phyloP scores from a whole-genome alignment of 1,140 invertebrate genomes.

The Achatina immaculata region DNA sequence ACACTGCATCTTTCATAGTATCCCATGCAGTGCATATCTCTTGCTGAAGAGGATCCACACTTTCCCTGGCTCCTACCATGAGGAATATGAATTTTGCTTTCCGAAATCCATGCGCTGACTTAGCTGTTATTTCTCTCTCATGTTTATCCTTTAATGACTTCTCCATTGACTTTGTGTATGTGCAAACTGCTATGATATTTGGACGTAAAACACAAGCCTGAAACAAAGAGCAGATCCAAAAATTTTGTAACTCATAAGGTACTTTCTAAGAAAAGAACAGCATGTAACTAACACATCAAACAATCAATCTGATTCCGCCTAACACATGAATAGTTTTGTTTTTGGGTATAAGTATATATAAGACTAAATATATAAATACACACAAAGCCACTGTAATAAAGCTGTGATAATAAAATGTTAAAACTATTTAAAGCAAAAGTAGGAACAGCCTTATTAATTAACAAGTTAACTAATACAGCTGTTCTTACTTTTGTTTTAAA shows the following conservation, averaged over 20 bases:
- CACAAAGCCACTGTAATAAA: too few species aligned
- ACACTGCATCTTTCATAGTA: constrained; percentile 10
- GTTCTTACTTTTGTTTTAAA: too few species aligned
- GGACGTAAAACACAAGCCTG: constrained; percentile 25
- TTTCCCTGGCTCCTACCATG: neutral
- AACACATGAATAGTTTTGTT: too few species aligned
- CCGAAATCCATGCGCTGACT: neutral
- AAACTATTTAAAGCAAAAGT: too few species aligned
- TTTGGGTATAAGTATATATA: too few species aligned
- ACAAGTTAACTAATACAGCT: too few species aligned
- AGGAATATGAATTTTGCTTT: neutral
- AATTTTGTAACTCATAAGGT: neutral
- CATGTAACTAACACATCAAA: neutral
- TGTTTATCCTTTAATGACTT: neutral
- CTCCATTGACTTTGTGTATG: neutral
- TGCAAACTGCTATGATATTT: constrained; percentile 16
- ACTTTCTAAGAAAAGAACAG: neutral
- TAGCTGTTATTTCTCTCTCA: neutral
- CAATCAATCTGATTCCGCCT: neutral
- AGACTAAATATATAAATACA: neutral
- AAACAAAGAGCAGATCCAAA: constrained; percentile 9
- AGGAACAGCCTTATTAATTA: too few species aligned
- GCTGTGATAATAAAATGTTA: too few species aligned
- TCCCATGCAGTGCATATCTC: neutral
- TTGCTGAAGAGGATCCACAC: neutral